Evolutionary conservation across 2,888 invertebrate genomes (phyloP), one percentile per base, ranked within the genome.

Genomic region (Magallana nippona): DNA sequence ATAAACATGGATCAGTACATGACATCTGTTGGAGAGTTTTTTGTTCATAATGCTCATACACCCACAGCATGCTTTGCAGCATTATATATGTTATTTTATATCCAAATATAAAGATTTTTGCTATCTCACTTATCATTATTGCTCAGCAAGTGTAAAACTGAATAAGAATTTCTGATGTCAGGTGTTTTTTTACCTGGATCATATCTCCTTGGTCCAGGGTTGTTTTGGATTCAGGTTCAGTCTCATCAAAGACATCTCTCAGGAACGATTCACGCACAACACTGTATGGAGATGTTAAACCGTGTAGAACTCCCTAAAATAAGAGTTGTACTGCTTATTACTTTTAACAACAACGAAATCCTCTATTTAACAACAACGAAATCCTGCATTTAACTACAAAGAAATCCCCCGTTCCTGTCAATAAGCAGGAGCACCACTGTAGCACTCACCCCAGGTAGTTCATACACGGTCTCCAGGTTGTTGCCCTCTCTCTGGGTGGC

Each of bases 231-330:
- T 83, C 22, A 55, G 19, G 10, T 27, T 91, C 91, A n/a, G 85
- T 84, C 58, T 90, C 90, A 83, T 91, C 88, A 62, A 92, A 88
- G 13, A 92, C 90, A 63, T 88, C 83, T 77, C 88, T 89, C 88
- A 91, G 89, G 86, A 93, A 92, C 11, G 90, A 86, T 79, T 91
- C 88, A 85, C 92, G 91, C 83, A 92, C 84, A 81, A 90, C 91
- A 83, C 91, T 90, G 86, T 91, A 92, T 2, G 89, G 89, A 8
- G 91, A 89, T 22, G 88, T 88, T 71, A 89, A 82, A 19, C 92
- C 93, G 83, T 91, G 90, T 22, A 93, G 85, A 58, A 89, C 87
- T 82, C 89, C 93, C 92, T 92, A 86, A n/a, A 88, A 85, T 22
- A 3, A 81, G 5, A 44, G 5, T 44, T 44, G 5, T 44, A 3